A percentile compares a stretch with the other conserved stretches of the same genome.
Conservation (phyloP, 53 echinoderm and acorn worm species). For the Paelopatides confundens region DNA sequence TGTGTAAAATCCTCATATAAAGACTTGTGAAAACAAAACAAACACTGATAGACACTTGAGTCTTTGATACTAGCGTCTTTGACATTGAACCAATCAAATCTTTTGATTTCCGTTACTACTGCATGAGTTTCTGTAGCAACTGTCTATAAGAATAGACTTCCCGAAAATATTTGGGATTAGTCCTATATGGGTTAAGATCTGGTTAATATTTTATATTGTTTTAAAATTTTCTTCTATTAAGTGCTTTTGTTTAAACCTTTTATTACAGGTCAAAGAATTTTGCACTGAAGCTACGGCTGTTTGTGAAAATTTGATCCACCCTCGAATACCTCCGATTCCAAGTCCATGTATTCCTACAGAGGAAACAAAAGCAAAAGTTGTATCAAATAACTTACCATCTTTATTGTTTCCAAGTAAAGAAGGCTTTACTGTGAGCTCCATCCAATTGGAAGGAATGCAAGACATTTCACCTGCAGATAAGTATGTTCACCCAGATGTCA, state of each 20-base stretch:
- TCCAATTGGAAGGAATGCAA: neutral
- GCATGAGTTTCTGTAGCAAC: too few species aligned
- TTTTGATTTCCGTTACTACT: too few species aligned
- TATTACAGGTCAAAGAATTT: constrained; percentile 71
- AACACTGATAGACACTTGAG: too few species aligned
- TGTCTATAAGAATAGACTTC: too few species aligned
- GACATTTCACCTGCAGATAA: neutral
- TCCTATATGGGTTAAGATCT: too few species aligned
- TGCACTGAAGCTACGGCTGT: constrained; percentile 76
- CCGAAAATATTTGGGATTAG: too few species aligned
- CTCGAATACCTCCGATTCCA: constrained; percentile 53
- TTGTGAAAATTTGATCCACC: constrained; percentile 81
- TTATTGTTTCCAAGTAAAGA: neutral
- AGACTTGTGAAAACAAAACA: too few species aligned
- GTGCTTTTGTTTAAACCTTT: neutral
- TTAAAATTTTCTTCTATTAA: too few species aligned
- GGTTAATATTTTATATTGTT: too few species aligned
- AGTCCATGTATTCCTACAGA: neutral
- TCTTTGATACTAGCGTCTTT: too few species aligned
- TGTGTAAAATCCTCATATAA: too few species aligned
- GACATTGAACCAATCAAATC: too few species aligned
- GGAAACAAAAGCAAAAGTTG: neutral
- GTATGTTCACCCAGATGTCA: neutral
- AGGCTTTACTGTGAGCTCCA: neutral
- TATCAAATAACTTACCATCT: neutral